Conservation (phyloP, 2,888 invertebrate species). For the Phalera bucephala region DNA sequence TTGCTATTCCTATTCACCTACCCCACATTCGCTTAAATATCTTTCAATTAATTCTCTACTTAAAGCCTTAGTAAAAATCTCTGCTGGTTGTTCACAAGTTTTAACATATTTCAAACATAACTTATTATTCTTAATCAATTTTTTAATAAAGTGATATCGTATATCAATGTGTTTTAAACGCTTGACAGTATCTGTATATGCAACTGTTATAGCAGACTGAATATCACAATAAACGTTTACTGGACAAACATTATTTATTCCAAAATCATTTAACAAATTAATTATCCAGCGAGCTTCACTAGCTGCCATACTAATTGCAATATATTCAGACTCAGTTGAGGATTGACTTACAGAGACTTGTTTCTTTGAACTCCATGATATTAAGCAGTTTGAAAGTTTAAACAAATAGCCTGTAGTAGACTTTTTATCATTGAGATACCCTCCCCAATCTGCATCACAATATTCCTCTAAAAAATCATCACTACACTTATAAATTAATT, state of each 20-base stretch:
- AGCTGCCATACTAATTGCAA: conserved; percentile 23
- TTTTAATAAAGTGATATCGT: conserved; percentile 8
- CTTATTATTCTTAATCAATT: conserved; percentile 12
- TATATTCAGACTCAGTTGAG: conserved; percentile 30
- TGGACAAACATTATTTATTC: conserved; percentile 7
- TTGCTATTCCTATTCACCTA: too few relatives aligned
- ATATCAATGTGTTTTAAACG: conserved; percentile 15
- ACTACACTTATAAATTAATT: conserved; percentile 19
- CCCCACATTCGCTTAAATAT: too few relatives aligned
- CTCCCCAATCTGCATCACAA: conserved; percentile 28
- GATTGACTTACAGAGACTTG: conserved; percentile 28
- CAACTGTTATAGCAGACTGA: conserved; percentile 18
- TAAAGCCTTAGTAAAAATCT: background rate
- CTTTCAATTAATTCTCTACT: too few relatives aligned
- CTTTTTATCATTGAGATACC: conserved; percentile 22
- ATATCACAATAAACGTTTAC: conserved; percentile 12
- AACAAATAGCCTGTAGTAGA: conserved; percentile 27
- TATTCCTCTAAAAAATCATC: conserved; percentile 13
- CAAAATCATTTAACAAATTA: conserved; percentile 4
- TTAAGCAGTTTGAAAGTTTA: conserved; percentile 16
- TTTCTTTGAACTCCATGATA: conserved; percentile 26
- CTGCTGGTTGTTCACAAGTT: conserved; percentile 15
- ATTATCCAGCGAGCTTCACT: conserved; percentile 14
- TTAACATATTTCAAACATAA: conserved; percentile 15
- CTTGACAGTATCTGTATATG: conserved; percentile 11